Conservation (phyloP, 2,113 vertebrate genomes). For the Pungitius pungitius region DNA sequence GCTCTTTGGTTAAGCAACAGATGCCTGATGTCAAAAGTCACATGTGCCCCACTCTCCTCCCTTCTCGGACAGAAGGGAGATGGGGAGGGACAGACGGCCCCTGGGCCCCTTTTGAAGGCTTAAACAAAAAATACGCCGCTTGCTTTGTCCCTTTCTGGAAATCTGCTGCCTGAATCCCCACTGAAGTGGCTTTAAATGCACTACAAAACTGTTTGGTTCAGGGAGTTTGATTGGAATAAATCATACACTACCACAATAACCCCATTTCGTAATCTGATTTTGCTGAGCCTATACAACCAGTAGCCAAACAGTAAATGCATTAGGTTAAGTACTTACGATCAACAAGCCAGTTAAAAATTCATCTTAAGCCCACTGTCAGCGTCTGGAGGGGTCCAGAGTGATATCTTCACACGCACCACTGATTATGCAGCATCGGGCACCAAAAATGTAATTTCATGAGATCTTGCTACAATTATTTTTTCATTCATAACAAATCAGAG, state of each 20-base stretch:
- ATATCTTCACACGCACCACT: neutral
- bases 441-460: neutral
- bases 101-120: constrained; percentile 43
- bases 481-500: neutral
- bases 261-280: neutral
- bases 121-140: constrained; percentile 40
- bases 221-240: neutral
- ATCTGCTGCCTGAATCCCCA: constrained; percentile 6
- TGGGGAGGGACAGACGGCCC: constrained; percentile 52
- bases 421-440: neutral
- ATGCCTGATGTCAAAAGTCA: constrained; percentile 70
- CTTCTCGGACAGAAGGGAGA: constrained; percentile 60
- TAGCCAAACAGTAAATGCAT: neutral
- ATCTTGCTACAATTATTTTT: neutral
- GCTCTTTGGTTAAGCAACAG: constrained; percentile 54
- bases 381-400: neutral
- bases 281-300: neutral
- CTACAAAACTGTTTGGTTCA: neutral
- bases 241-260: neutral
- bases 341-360: neutral
- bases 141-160: constrained; percentile 42
- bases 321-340: neutral
- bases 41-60: constrained; percentile 2
- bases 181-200: neutral
- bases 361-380: neutral